Percentiles rank a stretch among this genome's conserved stretches.
Conservation (phyloP, 2,797 vertebrate genomes). For the Melanotaenia maccullochi region DNA sequence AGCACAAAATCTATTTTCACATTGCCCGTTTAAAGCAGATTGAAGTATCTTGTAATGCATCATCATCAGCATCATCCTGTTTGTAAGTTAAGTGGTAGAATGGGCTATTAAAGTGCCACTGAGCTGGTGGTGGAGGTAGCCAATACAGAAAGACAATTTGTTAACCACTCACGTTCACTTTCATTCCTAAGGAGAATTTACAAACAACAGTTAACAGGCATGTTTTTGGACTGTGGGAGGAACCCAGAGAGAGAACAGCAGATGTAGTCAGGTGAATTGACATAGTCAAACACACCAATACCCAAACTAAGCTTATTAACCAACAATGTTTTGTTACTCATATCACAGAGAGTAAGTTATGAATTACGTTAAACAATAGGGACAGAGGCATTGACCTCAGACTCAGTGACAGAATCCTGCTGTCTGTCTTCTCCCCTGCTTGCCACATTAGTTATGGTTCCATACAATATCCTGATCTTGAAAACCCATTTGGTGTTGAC, state of each 20-base stretch:
- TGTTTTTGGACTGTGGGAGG: background rate
- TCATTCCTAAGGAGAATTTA: background rate
- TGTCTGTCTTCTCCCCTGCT: background rate
- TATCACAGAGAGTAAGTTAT: background rate
- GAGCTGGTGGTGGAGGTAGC: background rate
- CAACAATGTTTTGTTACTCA: no score
- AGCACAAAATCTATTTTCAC: no score
- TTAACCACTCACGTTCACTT: background rate
- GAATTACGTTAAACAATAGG: background rate
- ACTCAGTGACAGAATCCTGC: background rate
- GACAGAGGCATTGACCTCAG: background rate
- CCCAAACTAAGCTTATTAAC: no score
- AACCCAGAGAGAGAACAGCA: no score
- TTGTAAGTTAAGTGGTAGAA: background rate
- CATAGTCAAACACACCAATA: no score
- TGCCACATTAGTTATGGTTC: background rate
- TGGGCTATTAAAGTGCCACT: background rate
- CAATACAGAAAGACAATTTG: background rate
- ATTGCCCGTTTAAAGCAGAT: no score
- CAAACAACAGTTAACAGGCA: background rate
- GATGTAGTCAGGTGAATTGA: no score
- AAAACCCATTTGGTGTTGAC: conserved; percentile 1
- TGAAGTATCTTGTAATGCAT: background rate
- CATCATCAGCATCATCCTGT: background rate
- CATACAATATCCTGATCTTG: background rate